Evolutionary conservation across 1,140 invertebrate genomes (phyloP).

Genomic region (Hyphantria cunea): DNA sequence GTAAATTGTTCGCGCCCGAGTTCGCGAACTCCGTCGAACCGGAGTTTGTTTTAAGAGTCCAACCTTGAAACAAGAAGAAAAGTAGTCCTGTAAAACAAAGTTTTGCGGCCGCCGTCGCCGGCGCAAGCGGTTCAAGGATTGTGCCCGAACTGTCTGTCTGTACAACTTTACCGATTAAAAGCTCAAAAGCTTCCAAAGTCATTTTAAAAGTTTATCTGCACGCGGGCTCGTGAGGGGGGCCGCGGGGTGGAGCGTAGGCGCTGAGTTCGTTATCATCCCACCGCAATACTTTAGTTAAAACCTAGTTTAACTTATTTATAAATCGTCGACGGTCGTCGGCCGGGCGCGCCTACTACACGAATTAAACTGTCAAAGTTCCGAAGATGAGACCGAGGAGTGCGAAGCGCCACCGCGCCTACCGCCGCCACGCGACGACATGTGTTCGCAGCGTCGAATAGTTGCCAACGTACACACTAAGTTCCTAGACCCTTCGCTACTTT

Average conservation of each 20-base stretch:
- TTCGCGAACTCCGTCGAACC: conserved; percentile 82
- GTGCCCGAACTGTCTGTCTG: conserved; percentile 82
- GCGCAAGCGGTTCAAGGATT: conserved; percentile 83
- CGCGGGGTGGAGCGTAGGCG: conserved; percentile 58
- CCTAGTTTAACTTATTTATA: conserved; percentile 80
- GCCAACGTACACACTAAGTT: conserved; percentile 74
- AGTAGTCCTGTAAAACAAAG: conserved; percentile 84
- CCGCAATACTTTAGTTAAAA: conserved; percentile 76
- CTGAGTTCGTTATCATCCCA: conserved; percentile 73
- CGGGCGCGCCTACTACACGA: conserved; percentile 49
- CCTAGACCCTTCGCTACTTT: conserved; percentile 81
- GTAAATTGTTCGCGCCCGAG: conserved; percentile 83
- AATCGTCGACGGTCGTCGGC: conserved; percentile 68
- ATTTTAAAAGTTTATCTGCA: conserved; percentile 83
- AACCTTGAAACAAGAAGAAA: conserved; percentile 83
- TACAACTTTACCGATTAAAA: conserved; percentile 83
- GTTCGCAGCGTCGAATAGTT: conserved; percentile 66
- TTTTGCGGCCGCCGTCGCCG: conserved; percentile 81
- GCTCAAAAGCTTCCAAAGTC: conserved; percentile 83
- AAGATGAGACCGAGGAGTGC: conserved; percentile 28
- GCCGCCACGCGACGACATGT: conserved; percentile 55
- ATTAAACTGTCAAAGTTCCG: conserved; percentile 75
- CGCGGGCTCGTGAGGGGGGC: conserved; percentile 56
- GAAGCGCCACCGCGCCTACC: conserved; percentile 9
- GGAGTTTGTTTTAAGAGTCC: conserved; percentile 83